Base-by-base conservation (phyloP, 2,888 invertebrate species). In the Altica lythri region DNA sequence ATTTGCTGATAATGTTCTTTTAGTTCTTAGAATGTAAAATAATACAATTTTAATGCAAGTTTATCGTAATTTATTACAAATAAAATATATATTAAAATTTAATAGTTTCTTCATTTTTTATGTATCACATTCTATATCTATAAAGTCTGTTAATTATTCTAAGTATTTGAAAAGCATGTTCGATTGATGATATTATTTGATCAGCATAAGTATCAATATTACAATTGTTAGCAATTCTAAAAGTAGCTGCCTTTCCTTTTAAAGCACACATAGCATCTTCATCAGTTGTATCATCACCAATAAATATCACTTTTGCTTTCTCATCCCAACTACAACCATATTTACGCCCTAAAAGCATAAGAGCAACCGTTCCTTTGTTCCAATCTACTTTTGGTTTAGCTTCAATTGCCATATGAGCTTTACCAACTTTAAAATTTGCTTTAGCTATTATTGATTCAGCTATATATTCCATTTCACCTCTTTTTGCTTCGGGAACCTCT, bases 291-390 rank as follows among this genome's bases (percentile, higher is more conserved):
- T 92, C 92, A 73, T 93, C 92, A 58, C 92, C 93, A 44, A 86
- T 91, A 70, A 92, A 93, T 66, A 93, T 90, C 61, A 93, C 90
- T 68, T 91, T 84, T 64, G 92, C 89, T 52, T 92, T 81, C 71
- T 92, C 91, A 69, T 89, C 88, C 93, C 93, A 93, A 73, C 92
- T 91, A 12, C 91, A 82, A 1, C 92, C 92, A 71, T 92, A 93
- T 0, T 92, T 89, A 2, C 91, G 91, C 53, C 93, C 83, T 55
- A 94, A 75, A 64, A 93, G 92, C 73, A 93, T 90, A 69, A 93
- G 89, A 0, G 91, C 90, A 5, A 93, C 93, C 19, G 91, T 86
- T 61, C 87, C 90, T 75, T 93, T 93, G 74, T 93, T 90, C 93
- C 93, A 94, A 68, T 90, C 85, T 0, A 94, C 92, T 1, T 92